Evolutionary conservation across 2,888 invertebrate species (phyloP).

Genomic region (Acrobasis repandana): DNA sequence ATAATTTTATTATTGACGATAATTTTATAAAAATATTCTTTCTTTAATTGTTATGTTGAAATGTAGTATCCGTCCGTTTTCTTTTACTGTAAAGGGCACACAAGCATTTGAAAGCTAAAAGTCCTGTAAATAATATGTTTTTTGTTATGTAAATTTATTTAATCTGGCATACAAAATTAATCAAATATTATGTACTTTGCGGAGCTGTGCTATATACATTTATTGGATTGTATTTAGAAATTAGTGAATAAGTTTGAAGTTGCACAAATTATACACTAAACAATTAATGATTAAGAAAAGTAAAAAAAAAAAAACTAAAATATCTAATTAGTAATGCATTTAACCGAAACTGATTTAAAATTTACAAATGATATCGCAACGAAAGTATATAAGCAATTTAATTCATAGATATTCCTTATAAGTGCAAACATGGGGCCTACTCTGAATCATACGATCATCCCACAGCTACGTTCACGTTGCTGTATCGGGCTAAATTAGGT

Average conservation of each 20-base stretch:
- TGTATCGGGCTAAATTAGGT: too few relatives aligned
- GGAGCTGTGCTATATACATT: neutral
- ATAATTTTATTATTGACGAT: neutral
- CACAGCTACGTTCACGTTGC: too few relatives aligned
- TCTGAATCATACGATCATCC: too few relatives aligned
- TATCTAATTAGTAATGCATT: neutral
- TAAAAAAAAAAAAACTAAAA: neutral
- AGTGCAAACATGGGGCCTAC: too few relatives aligned
- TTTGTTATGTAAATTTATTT: too few relatives aligned
- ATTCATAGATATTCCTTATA: too few relatives aligned
- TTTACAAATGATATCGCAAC: neutral
- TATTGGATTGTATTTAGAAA: neutral
- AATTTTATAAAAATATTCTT: neutral
- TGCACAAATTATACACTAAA: neutral
- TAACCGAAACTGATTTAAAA: neutral
- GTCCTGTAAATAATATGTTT: neutral
- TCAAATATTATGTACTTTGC: neutral
- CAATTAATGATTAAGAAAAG: neutral
- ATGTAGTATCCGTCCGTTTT: constrained; percentile 8
- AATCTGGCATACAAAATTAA: too few relatives aligned
- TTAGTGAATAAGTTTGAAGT: neutral
- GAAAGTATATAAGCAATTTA: neutral
- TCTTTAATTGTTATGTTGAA: neutral
- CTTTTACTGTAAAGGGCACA: neutral
- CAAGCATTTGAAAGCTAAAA: neutral